Evolutionary conservation across 1,140 invertebrate species (phyloP), one percentile per base, ranked within the genome.

Genomic region (Temnothorax curvispinosus): DNA sequence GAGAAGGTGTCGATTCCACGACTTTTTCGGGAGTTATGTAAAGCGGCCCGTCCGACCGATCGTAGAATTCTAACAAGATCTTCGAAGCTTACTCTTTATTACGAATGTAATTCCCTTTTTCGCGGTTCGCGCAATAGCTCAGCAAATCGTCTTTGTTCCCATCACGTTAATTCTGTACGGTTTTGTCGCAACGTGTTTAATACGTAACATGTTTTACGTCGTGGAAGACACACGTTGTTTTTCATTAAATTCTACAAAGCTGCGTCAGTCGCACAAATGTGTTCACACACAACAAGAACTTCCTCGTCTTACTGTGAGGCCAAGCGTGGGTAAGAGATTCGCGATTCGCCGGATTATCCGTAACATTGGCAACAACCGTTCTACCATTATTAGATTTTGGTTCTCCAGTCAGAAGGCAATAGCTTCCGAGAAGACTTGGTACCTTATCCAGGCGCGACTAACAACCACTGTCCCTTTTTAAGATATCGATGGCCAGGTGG

Each of bases 1-100:
- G 38, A 35, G 38, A 82, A 91, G 88, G 86, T 91, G 89, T 91
- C 90, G 90, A 91, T 87, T 87, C 90, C 87, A 67, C 69, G 50
- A 72, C 64, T 89, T 81, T 84, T 88, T 88, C 58, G 21, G 54
- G 47, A 85, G 44, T 75, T 75, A 75, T 75, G 69, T 84, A 84
- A 84, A 84, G 44, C 52, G 65, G 27, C n/a, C 77, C 27, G 78
- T 44, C 15, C 15, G 21, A 58, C 18, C 67, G 41, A 82, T 74
- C 54, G 54, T 74, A 56, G 80, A 75, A 84, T 84, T 47, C 56
- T 60, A 84, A 84, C 54, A 47, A 84, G 41, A 75, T 15, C 15
- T 27, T 47, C 27, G 52, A n/a, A 67, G 47, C 44, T 67, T 41
- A 41, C 13, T 52, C 44, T 44, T 52, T 41, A 4, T 72, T 7